Evolutionary conservation across 2,888 invertebrate species (phyloP).

Genomic region (Netelia inedita): DNA sequence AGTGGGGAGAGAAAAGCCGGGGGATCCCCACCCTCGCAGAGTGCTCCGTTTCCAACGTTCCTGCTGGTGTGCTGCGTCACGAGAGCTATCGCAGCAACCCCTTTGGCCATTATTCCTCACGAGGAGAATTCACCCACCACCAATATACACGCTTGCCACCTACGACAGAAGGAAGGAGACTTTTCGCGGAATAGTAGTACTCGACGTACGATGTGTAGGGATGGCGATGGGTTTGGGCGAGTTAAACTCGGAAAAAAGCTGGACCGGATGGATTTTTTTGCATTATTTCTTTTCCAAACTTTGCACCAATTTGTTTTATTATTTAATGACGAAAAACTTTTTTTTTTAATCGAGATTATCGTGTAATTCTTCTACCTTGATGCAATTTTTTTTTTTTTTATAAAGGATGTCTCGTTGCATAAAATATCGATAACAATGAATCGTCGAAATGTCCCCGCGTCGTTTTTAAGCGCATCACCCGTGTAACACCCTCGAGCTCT

Average conservation of each 20-base stretch:
- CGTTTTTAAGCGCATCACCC: not conserved
- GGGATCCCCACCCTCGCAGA: conserved; percentile 63
- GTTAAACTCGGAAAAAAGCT: too few relatives aligned
- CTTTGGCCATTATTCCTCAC: conserved; percentile 76
- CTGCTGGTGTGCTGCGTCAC: conserved; percentile 77
- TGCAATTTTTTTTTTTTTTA: not conserved
- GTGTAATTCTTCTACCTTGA: too few relatives aligned
- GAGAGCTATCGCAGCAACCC: conserved; percentile 82
- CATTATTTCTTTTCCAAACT: not conserved
- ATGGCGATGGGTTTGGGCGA: too few relatives aligned
- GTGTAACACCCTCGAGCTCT: not conserved
- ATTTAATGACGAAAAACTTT: too few relatives aligned
- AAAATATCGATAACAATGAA: not conserved
- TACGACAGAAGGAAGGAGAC: not conserved
- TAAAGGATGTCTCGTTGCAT: not conserved
- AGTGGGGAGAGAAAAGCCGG: conserved; percentile 58
- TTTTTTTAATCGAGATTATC: too few relatives aligned
- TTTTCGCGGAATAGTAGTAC: conserved; percentile 25
- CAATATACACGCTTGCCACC: not conserved
- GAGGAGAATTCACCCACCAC: conserved; percentile 58
- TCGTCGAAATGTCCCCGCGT: not conserved
- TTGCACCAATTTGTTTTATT: not conserved
- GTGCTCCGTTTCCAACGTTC: conserved; percentile 45
- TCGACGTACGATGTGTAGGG: not conserved
- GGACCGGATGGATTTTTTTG: too few relatives aligned